Evolutionary conservation across 2,113 vertebrate genomes (phyloP).

Genomic region (Rhineura floridana): DNA sequence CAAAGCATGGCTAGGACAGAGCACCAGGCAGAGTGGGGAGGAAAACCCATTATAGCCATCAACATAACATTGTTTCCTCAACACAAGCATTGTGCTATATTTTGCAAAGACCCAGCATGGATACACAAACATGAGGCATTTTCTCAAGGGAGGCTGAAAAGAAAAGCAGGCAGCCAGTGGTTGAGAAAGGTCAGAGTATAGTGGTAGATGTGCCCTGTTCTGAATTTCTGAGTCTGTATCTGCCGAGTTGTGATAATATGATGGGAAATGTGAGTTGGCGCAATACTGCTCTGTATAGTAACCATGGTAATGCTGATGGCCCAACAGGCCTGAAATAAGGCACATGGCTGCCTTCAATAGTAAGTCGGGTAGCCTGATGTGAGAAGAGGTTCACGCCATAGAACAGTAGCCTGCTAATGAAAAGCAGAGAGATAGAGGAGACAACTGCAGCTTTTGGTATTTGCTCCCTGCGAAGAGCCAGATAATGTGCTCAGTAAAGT

Average conservation of each 20-base stretch:
- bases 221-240: neutral
- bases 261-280: neutral
- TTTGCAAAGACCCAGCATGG: neutral
- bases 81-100: neutral
- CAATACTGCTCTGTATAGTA: constrained; percentile 16
- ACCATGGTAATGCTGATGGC: constrained; percentile 36
- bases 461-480: neutral
- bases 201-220: neutral
- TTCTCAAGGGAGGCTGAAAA: neutral
- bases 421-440: neutral
- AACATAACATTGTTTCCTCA: neutral
- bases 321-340: constrained; percentile 28
- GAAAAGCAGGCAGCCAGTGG: neutral
- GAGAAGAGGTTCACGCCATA: constrained; percentile 6
- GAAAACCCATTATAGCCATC: neutral
- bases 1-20: neutral
- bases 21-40: neutral
- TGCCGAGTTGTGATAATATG: constrained; percentile 2
- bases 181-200: neutral
- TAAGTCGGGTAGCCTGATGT: neutral
- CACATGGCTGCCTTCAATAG: constrained; percentile 25
- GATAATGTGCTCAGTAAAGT: neutral
- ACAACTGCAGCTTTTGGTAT: neutral
- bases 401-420: neutral
- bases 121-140: neutral